A percentile compares a stretch with the other conserved stretches of the same genome.
phyloP scores from a whole-genome alignment of 2,113 vertebrate species.

The Jacana jacana region DNA sequence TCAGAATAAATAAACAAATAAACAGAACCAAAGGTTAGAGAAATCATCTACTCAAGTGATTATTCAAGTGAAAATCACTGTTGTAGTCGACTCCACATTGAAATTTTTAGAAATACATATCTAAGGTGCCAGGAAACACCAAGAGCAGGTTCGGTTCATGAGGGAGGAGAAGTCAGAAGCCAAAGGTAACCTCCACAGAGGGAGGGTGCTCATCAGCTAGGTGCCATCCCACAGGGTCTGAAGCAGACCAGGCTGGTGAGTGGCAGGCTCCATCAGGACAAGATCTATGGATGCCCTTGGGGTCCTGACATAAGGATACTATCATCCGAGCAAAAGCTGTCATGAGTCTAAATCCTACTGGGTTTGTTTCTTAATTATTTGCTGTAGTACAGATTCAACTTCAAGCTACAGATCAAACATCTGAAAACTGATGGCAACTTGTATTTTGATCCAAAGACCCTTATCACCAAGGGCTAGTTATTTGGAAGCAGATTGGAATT shows the following conservation, averaged over 20 bases:
- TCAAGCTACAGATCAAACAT: neutral
- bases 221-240: neutral
- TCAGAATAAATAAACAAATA: neutral
- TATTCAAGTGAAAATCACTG: neutral
- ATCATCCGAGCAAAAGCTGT: neutral
- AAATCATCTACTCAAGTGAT: neutral
- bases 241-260: neutral
- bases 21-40: neutral
- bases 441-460: neutral
- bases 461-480: neutral
- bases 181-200: neutral
- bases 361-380: neutral
- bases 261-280: neutral
- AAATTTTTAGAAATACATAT: neutral
- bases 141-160: accelerated
- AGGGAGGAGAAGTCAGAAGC: neutral
- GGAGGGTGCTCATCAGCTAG: neutral
- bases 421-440: neutral
- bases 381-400: neutral
- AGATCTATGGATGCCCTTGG: neutral
- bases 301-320: neutral
- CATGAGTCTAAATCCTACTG: neutral
- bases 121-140: neutral
- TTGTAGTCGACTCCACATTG: neutral
- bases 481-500: slow-evolving; percentile 14